A percentile compares a stretch with the other conserved stretches of the same genome.
phyloP scores from a whole-genome alignment of 2,113 vertebrate species.

The Gobio gobio region DNA sequence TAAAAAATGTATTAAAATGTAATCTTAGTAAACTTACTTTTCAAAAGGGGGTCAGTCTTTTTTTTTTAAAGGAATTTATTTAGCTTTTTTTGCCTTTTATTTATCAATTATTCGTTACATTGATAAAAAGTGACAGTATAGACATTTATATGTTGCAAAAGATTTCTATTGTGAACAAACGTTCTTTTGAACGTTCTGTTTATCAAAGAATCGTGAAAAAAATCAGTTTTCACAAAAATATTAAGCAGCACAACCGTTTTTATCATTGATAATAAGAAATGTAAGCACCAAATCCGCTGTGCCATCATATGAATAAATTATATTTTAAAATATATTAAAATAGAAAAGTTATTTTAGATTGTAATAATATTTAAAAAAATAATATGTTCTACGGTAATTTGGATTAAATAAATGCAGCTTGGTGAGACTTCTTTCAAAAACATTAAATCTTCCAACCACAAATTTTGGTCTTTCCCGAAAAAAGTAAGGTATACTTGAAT shows the following conservation, averaged over 20 bases:
- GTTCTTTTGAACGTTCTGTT: no score
- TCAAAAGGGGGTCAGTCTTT: no score
- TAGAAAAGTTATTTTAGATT: background rate
- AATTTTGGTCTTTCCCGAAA: background rate
- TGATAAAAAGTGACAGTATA: background rate
- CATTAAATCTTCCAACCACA: background rate
- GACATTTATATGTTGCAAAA: no score
- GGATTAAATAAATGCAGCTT: background rate
- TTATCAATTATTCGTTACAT: background rate
- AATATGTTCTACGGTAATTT: background rate
- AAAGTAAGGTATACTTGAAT: background rate
- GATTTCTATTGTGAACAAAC: no score
- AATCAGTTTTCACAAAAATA: background rate
- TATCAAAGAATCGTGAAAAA: background rate
- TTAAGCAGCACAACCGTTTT: background rate
- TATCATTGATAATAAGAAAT: background rate
- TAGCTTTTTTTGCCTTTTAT: no score
- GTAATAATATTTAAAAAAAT: background rate
- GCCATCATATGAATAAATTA: no score
- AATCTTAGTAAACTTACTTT: background rate
- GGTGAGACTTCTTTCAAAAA: background rate
- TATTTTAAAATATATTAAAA: no score
- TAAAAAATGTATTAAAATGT: no score
- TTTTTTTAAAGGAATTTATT: no score
- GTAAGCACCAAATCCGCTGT: background rate